Base-by-base conservation (phyloP, 2,888 invertebrate species). In the Invenusta paracnida region DNA sequence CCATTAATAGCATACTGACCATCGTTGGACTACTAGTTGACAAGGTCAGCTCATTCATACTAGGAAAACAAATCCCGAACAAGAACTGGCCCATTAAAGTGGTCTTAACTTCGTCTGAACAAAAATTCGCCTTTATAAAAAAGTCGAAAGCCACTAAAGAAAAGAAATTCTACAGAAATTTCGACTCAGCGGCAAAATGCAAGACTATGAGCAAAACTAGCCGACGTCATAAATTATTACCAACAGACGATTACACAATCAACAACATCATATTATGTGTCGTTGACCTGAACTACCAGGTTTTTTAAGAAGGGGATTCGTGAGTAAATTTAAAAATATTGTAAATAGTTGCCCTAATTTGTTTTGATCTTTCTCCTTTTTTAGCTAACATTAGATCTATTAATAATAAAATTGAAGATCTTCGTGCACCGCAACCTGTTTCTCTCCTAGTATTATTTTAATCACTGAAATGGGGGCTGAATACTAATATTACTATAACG, bases 271-370 rank as follows among this genome's bases (percentile, higher is more conserved):
- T n/a, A n/a, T 13, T 73, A 73, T 25, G 73, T 73, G 73, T 73
- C 27, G 73, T 73, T 73, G 73, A 73, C 73, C 73, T 73, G 73
- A 73, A 73, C 73, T 13, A 73, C 73, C 73, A 73, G 73, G 73
- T 73, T 73, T 73, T 73, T 73, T 73, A 48, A 48, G 48, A 73
- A 73, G 73, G 73, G 73, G 73, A 73, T 13, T 23, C 73, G 73
- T n/a, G 73, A 73, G 73, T 73, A 73, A 73, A 73, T 25, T 5
- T 13, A n/a, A 73, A 73, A 73, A 73, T 73, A n/a, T 73, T 73
- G 73, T 73, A 73, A 73, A 73, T 73, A 73, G 73, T 23, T 73
- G 23, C 73, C 73, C 73, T 48, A 5, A 23, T 73, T 73, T 73
- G 23, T 73, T 73, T 13, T 73, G 73, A 73, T 73, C 73, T 23